phyloP scores from a whole-genome alignment of 2,888 invertebrate genomes.

The Nomada ruficornis region DNA sequence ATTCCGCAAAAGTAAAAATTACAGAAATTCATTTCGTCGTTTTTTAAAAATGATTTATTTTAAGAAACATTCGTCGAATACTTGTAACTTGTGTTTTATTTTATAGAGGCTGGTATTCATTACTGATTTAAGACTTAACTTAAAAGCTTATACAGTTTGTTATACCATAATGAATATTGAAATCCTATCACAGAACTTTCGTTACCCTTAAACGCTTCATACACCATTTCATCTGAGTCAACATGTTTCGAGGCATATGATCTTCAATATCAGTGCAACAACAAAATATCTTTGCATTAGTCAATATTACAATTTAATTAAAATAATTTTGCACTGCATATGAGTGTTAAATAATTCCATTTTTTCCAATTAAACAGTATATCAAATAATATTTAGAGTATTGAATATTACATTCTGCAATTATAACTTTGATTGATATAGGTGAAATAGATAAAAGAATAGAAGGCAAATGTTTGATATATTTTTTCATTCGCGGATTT shows the following conservation, averaged over 20 bases:
- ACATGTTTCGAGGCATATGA: not conserved
- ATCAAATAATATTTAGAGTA: not conserved
- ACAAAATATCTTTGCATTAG: not conserved
- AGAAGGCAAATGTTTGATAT: slow-evolving; percentile 5
- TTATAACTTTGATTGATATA: not conserved
- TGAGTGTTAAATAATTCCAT: not conserved
- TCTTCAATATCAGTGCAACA: not conserved
- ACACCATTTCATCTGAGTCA: not conserved
- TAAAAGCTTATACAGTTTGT: not conserved
- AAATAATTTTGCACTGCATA: not conserved
- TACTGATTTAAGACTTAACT: not conserved
- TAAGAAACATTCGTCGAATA: slow-evolving; percentile 1
- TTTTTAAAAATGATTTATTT: not conserved
- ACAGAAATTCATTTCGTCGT: slow-evolving; percentile 1
- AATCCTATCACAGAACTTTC: not conserved
- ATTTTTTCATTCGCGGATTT: slow-evolving; percentile 16
- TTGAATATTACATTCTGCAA: not conserved
- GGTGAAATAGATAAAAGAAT: slow-evolving; percentile 1
- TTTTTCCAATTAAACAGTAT: not conserved
- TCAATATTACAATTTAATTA: not conserved
- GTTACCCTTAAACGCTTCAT: not conserved
- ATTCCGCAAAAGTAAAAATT: not conserved
- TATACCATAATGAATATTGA: not conserved
- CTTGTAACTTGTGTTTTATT: not conserved
- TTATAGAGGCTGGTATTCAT: not conserved